Evolutionary conservation across 2,797 vertebrate species (phyloP).

Genomic region (Simalia tracyae): DNA sequence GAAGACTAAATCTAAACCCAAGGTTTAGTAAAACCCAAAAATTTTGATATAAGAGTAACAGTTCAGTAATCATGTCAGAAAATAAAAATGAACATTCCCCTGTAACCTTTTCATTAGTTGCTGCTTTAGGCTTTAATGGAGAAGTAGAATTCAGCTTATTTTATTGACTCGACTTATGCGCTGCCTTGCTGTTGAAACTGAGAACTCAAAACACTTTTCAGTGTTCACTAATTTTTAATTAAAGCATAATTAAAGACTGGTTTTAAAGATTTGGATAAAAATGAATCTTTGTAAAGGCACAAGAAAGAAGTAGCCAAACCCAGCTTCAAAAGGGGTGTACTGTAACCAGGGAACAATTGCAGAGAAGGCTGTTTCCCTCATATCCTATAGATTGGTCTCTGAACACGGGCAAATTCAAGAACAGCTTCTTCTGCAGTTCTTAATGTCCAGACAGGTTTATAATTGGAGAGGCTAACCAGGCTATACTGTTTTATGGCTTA

Average conservation of each 20-base stretch:
- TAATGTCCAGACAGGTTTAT: not conserved
- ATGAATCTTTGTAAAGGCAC: not conserved
- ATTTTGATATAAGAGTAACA: not conserved
- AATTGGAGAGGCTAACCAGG: not conserved
- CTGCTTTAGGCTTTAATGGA: not conserved
- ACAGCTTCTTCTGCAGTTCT: not conserved
- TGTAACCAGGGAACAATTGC: not conserved
- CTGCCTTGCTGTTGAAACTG: not conserved
- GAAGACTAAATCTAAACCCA: not conserved
- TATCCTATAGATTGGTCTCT: not conserved
- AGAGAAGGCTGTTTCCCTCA: not conserved
- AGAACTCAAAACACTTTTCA: not conserved
- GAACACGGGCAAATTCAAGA: not conserved
- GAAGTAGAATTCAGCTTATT: not conserved
- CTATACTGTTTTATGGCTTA: not conserved
- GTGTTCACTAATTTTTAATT: not conserved
- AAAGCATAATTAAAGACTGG: not conserved
- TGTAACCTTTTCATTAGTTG: not conserved
- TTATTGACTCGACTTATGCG: not conserved
- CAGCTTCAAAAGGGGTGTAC: not conserved
- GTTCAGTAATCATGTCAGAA: not conserved
- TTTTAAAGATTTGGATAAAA: not conserved
- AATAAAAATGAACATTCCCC: not conserved
- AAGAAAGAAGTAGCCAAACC: not conserved
- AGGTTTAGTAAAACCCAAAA: not conserved